These are phyloP conservation scores for Parapristionchus giblindavisi DNA, from an alignment of 2,888 invertebrate species.

Conservation along the genomic window DNA sequence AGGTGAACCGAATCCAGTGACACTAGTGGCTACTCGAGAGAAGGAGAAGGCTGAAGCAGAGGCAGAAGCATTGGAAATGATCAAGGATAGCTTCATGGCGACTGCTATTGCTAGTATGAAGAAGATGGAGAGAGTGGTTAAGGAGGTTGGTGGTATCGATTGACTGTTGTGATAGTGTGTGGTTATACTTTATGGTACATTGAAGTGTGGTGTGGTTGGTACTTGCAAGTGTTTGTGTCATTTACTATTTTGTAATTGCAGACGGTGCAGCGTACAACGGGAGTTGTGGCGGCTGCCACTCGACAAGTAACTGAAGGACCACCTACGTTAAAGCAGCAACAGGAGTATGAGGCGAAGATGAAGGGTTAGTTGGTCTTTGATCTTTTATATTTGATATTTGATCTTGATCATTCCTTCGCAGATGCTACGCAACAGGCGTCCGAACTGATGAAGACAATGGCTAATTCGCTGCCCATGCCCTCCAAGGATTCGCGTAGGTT, in stretches of 20 bases:
- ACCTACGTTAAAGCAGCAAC: not conserved
- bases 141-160: not conserved
- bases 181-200: too few species aligned
- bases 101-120: not conserved
- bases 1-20: not conserved
- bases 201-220: too few species aligned
- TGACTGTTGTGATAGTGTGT: not conserved
- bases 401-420: not conserved
- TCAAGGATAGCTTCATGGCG: not conserved
- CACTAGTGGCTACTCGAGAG: not conserved
- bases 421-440: slow-evolving; percentile 23
- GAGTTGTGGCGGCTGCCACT: too few species aligned
- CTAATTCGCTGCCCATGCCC: slow-evolving; percentile 2
- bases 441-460: slow-evolving; percentile 32
- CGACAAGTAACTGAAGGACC: not conserved
- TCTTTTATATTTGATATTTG: too few species aligned
- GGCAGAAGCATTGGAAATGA: not conserved
- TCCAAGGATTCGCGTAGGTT: slow-evolving; percentile 26
- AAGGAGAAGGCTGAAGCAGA: not conserved
- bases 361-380: not conserved
- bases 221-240: too few species aligned
- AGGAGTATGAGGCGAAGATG: not conserved
- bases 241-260: slow-evolving; percentile 13
- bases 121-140: not conserved
- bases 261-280: not conserved